A percentile compares a stretch with the other conserved stretches of the same genome.
phyloP scores from a whole-genome alignment of 2,113 vertebrate species.

The mouse (Mus musculus) region GRCm39 chr1:79451001-79451500 shows the following conservation, averaged over 20 bases:
- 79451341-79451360: background rate
- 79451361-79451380: background rate
- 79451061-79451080: background rate
- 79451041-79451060: background rate
- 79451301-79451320: background rate
- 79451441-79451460: background rate
- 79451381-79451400: background rate
- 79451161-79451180: background rate
- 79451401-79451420: background rate
- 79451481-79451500: background rate
- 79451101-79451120: background rate
- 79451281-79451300: background rate
- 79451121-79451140: slow-evolving; percentile 7
- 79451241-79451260: background rate
- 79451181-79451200: background rate
- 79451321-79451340: background rate
- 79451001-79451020: background rate
- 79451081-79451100: background rate
- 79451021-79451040: background rate
- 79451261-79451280: background rate
- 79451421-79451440: background rate
- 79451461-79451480: background rate
- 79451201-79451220: background rate
- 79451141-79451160: slow-evolving; percentile 28
- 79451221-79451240: slow-evolving; percentile 6